Conservation (phyloP, 2,113 vertebrate genomes). For the Gymnobelideus leadbeateri region DNA sequence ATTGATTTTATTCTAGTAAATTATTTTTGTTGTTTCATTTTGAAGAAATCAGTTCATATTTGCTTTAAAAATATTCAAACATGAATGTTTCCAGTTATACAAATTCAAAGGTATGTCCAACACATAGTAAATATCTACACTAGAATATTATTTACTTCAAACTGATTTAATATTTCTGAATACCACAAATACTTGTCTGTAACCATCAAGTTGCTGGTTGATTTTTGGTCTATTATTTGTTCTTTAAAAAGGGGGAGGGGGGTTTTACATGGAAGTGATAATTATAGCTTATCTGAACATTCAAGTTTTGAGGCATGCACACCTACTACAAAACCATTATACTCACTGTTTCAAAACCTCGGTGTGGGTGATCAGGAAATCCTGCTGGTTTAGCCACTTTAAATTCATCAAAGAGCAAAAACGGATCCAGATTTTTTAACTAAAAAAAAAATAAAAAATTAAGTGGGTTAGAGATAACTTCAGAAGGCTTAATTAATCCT, state of each 20-base stretch:
- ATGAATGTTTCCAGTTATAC: constrained; percentile 13
- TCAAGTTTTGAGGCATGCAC: constrained; percentile 2
- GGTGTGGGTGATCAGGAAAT: constrained; percentile 92
- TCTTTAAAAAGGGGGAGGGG: constrained; percentile 30
- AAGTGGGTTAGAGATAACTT: constrained; percentile 52
- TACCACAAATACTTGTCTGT: constrained; percentile 2
- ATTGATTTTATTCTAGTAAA: constrained; percentile 11
- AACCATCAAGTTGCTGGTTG: constrained; percentile 41
- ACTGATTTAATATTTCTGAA: not conserved
- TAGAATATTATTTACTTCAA: constrained; percentile 41
- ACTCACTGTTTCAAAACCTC: constrained; percentile 93
- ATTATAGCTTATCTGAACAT: not conserved
- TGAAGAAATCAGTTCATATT: constrained; percentile 43
- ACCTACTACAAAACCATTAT: constrained; percentile 7
- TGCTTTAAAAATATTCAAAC: constrained; percentile 30
- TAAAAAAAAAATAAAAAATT: constrained; percentile 78
- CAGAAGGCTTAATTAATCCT: constrained; percentile 14
- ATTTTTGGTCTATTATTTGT: constrained; percentile 29
- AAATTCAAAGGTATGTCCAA: constrained; percentile 47
- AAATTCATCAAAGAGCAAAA: constrained; percentile 92
- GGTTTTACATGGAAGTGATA: constrained; percentile 47
- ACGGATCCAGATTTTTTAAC: constrained; percentile 91
- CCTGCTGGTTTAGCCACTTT: constrained; percentile 88
- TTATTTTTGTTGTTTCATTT: constrained; percentile 49
- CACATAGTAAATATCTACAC: constrained; percentile 43